Evolutionary conservation across 2,113 vertebrate genomes (phyloP).

Genomic region (Psittacara wagleri): DNA sequence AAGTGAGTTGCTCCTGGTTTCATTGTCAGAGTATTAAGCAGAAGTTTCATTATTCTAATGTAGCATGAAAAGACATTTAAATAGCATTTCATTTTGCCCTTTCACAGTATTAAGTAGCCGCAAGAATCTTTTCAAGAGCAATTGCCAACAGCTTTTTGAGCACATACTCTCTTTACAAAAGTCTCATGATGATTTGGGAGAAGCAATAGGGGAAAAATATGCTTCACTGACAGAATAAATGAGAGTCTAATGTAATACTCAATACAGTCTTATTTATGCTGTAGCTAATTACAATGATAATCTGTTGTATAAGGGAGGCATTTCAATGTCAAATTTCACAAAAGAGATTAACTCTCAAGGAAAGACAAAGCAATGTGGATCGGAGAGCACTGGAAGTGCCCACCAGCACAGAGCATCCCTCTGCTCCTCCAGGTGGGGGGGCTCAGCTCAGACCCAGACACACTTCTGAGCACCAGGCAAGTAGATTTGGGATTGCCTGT

Average conservation of each 20-base stretch:
- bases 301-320: conserved; percentile 2
- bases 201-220: conserved; percentile 18
- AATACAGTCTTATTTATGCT: conserved; percentile 26
- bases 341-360: conserved; percentile 6
- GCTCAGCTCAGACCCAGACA: not conserved
- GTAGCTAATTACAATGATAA: conserved; percentile 47
- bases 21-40: not conserved
- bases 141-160: conserved; percentile 56
- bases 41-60: conserved; percentile 42
- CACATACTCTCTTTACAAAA: conserved; percentile 26
- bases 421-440: not conserved
- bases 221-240: conserved; percentile 36
- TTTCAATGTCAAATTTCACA: conserved; percentile 53
- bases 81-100: conserved; percentile 63
- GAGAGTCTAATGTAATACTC: conserved; percentile 20
- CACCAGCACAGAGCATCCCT: not conserved
- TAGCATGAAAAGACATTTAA: conserved; percentile 64
- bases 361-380: not conserved
- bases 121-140: conserved; percentile 34
- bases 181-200: conserved; percentile 10
- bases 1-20: conserved; percentile 46
- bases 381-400: not conserved
- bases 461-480: not conserved
- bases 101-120: conserved; percentile 53
- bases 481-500: not conserved